Evolutionary conservation across 2,888 invertebrate species (phyloP).

Genomic region (Drosophila stalkeri): DNA sequence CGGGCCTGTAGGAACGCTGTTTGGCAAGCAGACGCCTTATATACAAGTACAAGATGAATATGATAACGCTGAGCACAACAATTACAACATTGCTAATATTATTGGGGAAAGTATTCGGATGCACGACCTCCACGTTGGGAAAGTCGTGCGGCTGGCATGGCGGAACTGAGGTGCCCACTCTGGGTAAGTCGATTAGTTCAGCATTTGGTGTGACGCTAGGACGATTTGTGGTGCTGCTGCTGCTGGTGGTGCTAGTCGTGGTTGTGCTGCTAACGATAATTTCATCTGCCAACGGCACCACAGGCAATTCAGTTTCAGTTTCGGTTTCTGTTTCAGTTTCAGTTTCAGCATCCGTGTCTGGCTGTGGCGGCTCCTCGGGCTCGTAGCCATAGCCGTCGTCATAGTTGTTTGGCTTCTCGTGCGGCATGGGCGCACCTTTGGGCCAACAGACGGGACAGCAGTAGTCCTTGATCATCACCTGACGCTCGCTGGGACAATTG

Average conservation of each 20-base stretch:
- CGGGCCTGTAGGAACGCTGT: slow-evolving; percentile 84
- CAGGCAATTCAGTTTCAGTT: slow-evolving; percentile 4
- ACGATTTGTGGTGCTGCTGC: slow-evolving; percentile 12
- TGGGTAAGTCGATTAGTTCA: slow-evolving; percentile 6
- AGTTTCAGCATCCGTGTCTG: slow-evolving; percentile 24
- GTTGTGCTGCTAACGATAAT: slow-evolving; percentile 3
- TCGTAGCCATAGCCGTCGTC: slow-evolving; percentile 67
- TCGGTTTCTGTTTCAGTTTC: slow-evolving; percentile 12
- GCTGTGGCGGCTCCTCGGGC: slow-evolving; percentile 20
- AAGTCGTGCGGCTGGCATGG: slow-evolving; percentile 58
- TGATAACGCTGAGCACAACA: slow-evolving; percentile 50
- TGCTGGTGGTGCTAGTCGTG: background rate
- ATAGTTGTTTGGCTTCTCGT: slow-evolving; percentile 53
- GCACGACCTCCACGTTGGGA: slow-evolving; percentile 75
- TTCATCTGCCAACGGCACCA: slow-evolving; percentile 4
- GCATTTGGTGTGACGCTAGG: slow-evolving; percentile 20
- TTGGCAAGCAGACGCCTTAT: slow-evolving; percentile 77
- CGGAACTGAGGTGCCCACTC: slow-evolving; percentile 13
- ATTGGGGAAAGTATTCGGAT: slow-evolving; percentile 36
- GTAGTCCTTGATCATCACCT: slow-evolving; percentile 76
- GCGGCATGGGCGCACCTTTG: slow-evolving; percentile 76
- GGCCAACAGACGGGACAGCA: slow-evolving; percentile 85
- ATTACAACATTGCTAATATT: slow-evolving; percentile 30
- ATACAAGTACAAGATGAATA: slow-evolving; percentile 56
- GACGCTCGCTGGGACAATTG: slow-evolving; percentile 78